Evolutionary conservation across 2,113 vertebrate species (phyloP).

Genomic region (Chinchilla lanigera): DNA sequence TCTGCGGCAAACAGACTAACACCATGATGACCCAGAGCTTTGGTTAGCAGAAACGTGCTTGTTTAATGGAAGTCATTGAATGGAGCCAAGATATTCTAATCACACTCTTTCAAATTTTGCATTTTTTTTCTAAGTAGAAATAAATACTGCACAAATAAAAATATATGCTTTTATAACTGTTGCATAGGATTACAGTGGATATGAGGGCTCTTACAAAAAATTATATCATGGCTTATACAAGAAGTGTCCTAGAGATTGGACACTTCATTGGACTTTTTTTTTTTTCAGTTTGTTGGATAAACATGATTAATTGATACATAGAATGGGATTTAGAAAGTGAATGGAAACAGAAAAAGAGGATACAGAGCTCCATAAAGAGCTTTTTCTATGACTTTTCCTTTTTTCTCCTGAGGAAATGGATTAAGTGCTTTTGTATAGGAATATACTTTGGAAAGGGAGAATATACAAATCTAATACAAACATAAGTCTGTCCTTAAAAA

Average conservation of each 20-base stretch:
- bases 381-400: neutral
- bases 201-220: neutral
- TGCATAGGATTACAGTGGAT: neutral
- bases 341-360: neutral
- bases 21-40: neutral
- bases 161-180: neutral
- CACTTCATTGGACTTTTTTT: neutral
- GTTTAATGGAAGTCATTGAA: neutral
- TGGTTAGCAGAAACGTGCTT: neutral
- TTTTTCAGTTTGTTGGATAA: no score
- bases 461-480: neutral
- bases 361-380: accelerated
- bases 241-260: neutral
- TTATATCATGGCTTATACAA: neutral
- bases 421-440: neutral
- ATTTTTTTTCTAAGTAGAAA: neutral
- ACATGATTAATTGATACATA: neutral
- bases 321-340: accelerated
- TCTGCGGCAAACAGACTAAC: neutral
- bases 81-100: neutral
- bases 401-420: neutral
- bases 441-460: neutral
- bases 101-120: neutral
- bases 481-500: neutral
- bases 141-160: neutral